Evolutionary conservation across 92 coral and sea anemone genomes (phyloP), one percentile per base, ranked within the genome.

Genomic region (Epizoanthus illoricatus): DNA sequence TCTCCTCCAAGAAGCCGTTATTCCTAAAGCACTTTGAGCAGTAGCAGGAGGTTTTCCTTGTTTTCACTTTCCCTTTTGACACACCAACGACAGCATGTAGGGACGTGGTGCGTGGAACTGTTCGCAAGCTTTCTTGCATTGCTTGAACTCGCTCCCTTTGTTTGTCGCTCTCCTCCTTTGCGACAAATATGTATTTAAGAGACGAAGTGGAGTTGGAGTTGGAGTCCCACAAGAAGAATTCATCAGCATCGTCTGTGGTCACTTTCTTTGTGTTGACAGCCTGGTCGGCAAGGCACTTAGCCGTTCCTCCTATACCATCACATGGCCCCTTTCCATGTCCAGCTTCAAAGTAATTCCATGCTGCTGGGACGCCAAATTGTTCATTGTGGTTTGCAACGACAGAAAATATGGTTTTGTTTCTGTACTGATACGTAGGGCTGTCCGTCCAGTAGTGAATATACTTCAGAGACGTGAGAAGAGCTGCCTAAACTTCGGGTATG

Each of bases 301-400:
- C 76, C 13, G 76, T 58, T 2, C 90, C 90, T 17, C 90, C 88
- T 21, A 86, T 84, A 4, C 88, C 90, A 54, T 83, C 88, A 74
- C 86, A 86, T 41, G 85, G 85, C 17, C 85, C 85, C 49, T 86
- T 80, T 2, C 85, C 89, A 72, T 80, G 85, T 0, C 84, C 92
- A 4, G 90, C 92, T 57, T 90, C 86, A 84, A 90, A 90, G 40
- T 64, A 86, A 58, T 90, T 74, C 90, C 86, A 90, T 0, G 80
- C 58, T 33, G 88, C 83, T n/a, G 39, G 24, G 62, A 87, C 75
- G 0, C 56, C 88, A 55, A 87, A 84, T 8, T 81, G 79, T n/a
- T 56, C 24, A 18, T 42, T 56, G 76, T 85, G 85, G 40, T 15
- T 76, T 10, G 76, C 62, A 5, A 65, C 49, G 13, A 89, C 11